Evolutionary conservation across 2,888 invertebrate species (phyloP).

Genomic region (Stratiomys singularior): DNA sequence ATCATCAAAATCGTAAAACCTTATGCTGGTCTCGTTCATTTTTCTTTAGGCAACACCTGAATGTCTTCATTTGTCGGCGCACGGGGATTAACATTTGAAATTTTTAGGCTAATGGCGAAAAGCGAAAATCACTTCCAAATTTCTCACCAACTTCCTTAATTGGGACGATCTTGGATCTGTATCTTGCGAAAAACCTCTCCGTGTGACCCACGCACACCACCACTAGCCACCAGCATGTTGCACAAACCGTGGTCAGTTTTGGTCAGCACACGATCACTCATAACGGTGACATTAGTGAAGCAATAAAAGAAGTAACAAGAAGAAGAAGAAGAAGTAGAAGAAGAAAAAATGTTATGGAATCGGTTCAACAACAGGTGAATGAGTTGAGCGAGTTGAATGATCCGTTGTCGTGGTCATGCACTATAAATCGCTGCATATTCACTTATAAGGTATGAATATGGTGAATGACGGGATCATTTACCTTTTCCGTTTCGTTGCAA

Average conservation of each 20-base stretch:
- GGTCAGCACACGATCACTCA: neutral
- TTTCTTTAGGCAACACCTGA: neutral
- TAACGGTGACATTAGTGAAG: conserved; percentile 27
- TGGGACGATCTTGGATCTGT: neutral
- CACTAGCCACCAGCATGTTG: neutral
- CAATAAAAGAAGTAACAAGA: neutral
- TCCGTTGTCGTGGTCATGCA: neutral
- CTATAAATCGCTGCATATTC: neutral
- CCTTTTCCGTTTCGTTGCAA: conserved; percentile 1
- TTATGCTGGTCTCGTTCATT: neutral
- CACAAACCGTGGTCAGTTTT: neutral
- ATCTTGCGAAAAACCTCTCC: neutral
- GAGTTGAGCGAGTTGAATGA: conserved; percentile 3
- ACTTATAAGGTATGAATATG: conserved; percentile 22
- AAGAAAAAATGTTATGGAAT: too few species aligned
- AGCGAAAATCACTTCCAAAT: conserved; percentile 24
- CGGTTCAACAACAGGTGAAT: conserved; percentile 20
- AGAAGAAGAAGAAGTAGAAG: too few species aligned
- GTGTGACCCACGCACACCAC: neutral
- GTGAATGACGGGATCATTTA: conserved; percentile 29
- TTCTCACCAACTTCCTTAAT: conserved; percentile 10
- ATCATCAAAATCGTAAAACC: neutral
- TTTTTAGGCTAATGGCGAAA: too few species aligned
- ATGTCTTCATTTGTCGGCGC: too few species aligned
- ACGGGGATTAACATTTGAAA: too few species aligned